Base-by-base conservation (phyloP, 2,888 invertebrate genomes). In the Lithophane ornitopus region DNA sequence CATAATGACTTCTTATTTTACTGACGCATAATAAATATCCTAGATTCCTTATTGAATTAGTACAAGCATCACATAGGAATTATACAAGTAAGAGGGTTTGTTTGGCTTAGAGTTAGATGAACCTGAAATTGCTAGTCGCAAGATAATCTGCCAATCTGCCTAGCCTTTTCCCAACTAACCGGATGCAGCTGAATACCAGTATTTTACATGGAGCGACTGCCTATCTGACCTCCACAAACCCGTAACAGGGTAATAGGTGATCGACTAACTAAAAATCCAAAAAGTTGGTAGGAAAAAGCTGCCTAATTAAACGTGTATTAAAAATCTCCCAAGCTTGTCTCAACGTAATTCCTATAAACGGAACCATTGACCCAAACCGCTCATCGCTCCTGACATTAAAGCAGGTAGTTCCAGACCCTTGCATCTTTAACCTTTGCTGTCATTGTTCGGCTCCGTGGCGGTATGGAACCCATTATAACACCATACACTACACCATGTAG, bases 401-500 rank as follows among this genome's bases (percentile, higher is more conserved):
- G 80, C 88, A 87, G 87, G 87, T 88, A 87, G 87, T 74, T 62
- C 39, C 22, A 84, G 58, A 49, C 81, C 87, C 76, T 63, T 71
- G 69, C 63, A 73, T 83, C 67, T 78, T 76, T 87, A 80, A 87
- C 87, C 88, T 87, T 88, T 56, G 71, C 74, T 76, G 88, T 84
- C 88, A 86, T 87, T 87, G 87, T 87, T 77, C 63, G 49, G 16
- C 70, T 56, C 67, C 66, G 19, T 26, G 67, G 70, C 52, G 54
- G 39, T 70, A 82, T 28, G 54, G 58, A 54, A 34, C 69, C 79
- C 78, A 86, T 85, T 85, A 87, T 62, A 80, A 69, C 76, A 74
- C 80, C 70, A 72, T 76, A 67, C 49, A 44, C 28, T n/a, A 70
- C 34, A n/a, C 28, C 14, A 9, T 34, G 54, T 67, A 70, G 69